A percentile compares a stretch with the other conserved stretches of the same genome.
These are phyloP conservation scores for Goniozus legneri DNA, from an alignment of 1,140 invertebrate species.

Conservation along the genomic window DNA sequence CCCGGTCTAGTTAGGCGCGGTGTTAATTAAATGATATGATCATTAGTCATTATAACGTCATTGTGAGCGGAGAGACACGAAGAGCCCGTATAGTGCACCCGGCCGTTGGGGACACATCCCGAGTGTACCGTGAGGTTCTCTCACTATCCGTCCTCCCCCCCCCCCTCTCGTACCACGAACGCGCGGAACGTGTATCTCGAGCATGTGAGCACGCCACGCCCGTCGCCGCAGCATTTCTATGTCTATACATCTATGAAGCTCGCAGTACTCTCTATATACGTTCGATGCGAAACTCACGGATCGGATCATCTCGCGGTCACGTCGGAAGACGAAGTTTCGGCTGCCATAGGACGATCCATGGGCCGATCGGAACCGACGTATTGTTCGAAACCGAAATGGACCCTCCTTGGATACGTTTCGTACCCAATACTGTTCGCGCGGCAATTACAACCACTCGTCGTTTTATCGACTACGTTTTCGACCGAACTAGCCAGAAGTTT, in stretches of 20 bases:
- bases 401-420: too few species aligned
- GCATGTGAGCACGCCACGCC: slow-evolving; percentile 33
- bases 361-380: slow-evolving; percentile 41
- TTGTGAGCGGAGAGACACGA: too few species aligned
- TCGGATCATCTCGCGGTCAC: slow-evolving; percentile 11
- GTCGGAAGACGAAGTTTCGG: slow-evolving; percentile 11
- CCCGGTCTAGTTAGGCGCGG: slow-evolving; percentile 46
- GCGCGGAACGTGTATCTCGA: slow-evolving; percentile 31
- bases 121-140: too few species aligned
- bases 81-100: too few species aligned
- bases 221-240: slow-evolving; percentile 37
- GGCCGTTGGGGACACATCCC: too few species aligned
- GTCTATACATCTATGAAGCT: slow-evolving; percentile 29
- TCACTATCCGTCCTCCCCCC: too few species aligned
- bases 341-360: too few species aligned
- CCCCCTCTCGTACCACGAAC: slow-evolving; percentile 19
- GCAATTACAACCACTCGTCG: too few species aligned
- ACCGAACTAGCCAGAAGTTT: too few species aligned
- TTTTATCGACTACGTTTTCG: too few species aligned
- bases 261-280: not conserved
- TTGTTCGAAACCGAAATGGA: too few species aligned
- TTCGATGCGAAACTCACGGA: slow-evolving; percentile 5
- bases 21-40: slow-evolving; percentile 57
- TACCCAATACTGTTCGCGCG: too few species aligned
- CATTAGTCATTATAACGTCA: slow-evolving; percentile 54